Evolutionary conservation across 2,797 vertebrate species (phyloP).

Genomic region (Glossophaga mutica): DNA sequence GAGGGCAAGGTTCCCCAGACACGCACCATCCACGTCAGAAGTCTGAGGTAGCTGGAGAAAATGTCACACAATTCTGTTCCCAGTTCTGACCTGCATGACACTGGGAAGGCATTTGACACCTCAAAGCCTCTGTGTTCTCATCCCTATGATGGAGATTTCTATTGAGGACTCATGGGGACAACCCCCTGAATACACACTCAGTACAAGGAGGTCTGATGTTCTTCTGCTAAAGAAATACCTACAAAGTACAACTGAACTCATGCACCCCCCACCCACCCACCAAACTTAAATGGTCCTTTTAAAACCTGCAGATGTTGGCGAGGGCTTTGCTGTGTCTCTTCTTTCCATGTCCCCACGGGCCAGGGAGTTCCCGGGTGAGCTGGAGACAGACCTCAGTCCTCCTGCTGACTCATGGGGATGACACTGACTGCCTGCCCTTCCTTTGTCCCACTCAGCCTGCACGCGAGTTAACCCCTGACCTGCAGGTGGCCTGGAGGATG

Average conservation of each 20-base stretch:
- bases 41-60: neutral
- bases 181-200: too few relatives aligned
- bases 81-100: neutral
- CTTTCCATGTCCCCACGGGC: too few relatives aligned
- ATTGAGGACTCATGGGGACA: neutral
- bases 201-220: neutral
- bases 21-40: neutral
- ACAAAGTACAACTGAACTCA: too few relatives aligned
- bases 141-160: neutral
- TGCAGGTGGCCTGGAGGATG: neutral
- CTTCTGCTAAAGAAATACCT: too few relatives aligned
- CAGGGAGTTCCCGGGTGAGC: neutral
- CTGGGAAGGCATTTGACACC: neutral
- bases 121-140: neutral
- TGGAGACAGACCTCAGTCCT: neutral
- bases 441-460: neutral
- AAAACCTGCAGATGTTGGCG: neutral
- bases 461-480: neutral
- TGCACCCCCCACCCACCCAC: too few relatives aligned
- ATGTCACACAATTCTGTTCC: neutral
- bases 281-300: too few relatives aligned
- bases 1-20: neutral
- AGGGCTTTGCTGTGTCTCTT: neutral
- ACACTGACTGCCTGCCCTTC: neutral
- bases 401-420: neutral